Evolutionary conservation across 92 coral and sea anemone genomes (phyloP), one percentile per base, ranked within the genome.

Genomic region (Epizoanthus rinbou): DNA sequence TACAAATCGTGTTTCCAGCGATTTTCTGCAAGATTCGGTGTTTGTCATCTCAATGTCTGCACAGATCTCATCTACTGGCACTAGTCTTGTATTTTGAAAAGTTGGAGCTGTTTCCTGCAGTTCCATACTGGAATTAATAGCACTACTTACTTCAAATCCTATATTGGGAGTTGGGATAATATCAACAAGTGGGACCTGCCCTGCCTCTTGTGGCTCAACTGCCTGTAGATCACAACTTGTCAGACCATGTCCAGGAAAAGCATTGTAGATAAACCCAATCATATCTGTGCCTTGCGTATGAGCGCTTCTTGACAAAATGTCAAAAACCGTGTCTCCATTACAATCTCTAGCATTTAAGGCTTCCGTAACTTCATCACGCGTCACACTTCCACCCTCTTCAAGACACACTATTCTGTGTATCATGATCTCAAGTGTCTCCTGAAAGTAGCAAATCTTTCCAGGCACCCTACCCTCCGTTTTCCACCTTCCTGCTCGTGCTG

Each of bases 401-500:
- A 78, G 71, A 24, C 57, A 28, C 43, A 41, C 70, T 19, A 78
- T 78, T 41, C 47, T 78, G n/a, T 21, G 43, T n/a, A 78, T 18
- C 82, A 78, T 78, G 10, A 57, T 22, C 28, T 78, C 82, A 31
- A 78, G 22, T 39, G 82, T 23, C 41, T 78, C 71, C 24, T 78
- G 82, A 78, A 60, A 78, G 71, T 39, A 78, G 64, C 82, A 78
- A 39, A 78, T 50, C 16, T 78, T 78, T 6, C 82, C 82, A 43
- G 70, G 47, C 4, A 78, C 82, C 41, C 71, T 25, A 2, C 71
- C 70, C 1, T 41, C 82, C 17, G 8, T 39, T 21, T 41, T 78
- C 82, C 82, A 78, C 22, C 82, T 78, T 19, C 82, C 82, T 5
- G 50, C 13, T 11, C 54, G 54, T 41, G 17, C 82, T 60, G 45